These are phyloP conservation scores for Conomelus anceps DNA, from an alignment of 2,888 invertebrate genomes.

Conservation along the genomic window DNA sequence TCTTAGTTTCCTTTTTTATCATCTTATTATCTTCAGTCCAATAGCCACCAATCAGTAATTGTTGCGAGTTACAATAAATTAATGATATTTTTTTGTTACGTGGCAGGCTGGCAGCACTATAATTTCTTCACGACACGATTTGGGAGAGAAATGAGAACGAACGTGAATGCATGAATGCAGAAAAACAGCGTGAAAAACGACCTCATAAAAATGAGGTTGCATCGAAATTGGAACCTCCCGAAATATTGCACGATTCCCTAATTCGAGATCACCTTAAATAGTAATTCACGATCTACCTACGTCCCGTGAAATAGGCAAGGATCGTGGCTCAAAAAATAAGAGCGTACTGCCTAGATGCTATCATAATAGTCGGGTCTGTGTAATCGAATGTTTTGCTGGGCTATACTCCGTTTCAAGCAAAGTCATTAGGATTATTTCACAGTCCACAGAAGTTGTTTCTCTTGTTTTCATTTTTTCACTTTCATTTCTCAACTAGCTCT, in stretches of 20 bases:
- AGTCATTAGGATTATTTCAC: neutral
- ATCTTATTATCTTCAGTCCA: too few species aligned
- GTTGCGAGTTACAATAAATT: neutral
- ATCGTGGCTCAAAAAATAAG: neutral
- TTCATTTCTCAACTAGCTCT: neutral
- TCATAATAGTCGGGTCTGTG: neutral
- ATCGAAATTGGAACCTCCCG: neutral
- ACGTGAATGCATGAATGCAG: neutral
- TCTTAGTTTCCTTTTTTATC: too few species aligned
- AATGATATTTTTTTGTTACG: neutral
- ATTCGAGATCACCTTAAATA: neutral
- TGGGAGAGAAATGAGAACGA: neutral
- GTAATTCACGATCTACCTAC: neutral
- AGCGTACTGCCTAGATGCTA: neutral
- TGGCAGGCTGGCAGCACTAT: neutral
- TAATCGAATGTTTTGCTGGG: neutral
- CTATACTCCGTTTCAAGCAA: neutral
- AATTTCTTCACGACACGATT: neutral
- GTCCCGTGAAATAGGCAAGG: neutral
- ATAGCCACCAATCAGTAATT: neutral
- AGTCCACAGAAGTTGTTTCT: neutral
- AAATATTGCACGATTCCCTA: neutral
- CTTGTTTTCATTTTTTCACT: neutral
- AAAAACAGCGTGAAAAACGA: neutral
- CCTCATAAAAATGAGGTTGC: neutral